phyloP scores from a whole-genome alignment of 2,113 vertebrate genomes.

The Sylvia atricapilla region DNA sequence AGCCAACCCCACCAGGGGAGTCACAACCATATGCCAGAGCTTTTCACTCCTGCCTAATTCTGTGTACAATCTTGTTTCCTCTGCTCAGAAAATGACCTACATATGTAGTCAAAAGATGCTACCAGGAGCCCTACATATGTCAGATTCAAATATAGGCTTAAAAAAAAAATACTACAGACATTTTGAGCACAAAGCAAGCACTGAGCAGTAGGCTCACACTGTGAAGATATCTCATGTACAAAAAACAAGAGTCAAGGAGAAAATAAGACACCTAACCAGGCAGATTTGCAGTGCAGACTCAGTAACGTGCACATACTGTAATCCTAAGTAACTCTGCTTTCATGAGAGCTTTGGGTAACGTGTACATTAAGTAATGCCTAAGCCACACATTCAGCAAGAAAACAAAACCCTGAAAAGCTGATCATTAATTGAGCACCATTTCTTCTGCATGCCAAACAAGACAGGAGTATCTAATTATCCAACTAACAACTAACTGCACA shows the following conservation, averaged over 20 bases:
- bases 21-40: not conserved
- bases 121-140: not conserved
- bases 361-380: not conserved
- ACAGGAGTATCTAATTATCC: not conserved
- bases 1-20: not conserved
- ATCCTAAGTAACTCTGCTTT: not conserved
- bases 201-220: not conserved
- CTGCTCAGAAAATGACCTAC: constrained; percentile 36
- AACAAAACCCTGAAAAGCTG: not conserved
- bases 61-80: not conserved
- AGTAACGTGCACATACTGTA: accelerated
- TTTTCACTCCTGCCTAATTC: not conserved
- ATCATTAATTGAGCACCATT: not conserved
- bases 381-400: not conserved
- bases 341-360: not conserved
- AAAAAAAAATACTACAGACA: not conserved
- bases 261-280: not conserved
- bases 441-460: not conserved
- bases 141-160: not conserved
- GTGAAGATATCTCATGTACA: accelerated
- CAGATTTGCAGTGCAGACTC: not conserved
- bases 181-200: not conserved
- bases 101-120: constrained; percentile 14
- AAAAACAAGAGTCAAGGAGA: not conserved
- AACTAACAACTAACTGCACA: not conserved